Evolutionary conservation across 2,797 vertebrate genomes (phyloP), one percentile per base, ranked within the genome.

Genomic region (Otolemur crassicaudatus): DNA sequence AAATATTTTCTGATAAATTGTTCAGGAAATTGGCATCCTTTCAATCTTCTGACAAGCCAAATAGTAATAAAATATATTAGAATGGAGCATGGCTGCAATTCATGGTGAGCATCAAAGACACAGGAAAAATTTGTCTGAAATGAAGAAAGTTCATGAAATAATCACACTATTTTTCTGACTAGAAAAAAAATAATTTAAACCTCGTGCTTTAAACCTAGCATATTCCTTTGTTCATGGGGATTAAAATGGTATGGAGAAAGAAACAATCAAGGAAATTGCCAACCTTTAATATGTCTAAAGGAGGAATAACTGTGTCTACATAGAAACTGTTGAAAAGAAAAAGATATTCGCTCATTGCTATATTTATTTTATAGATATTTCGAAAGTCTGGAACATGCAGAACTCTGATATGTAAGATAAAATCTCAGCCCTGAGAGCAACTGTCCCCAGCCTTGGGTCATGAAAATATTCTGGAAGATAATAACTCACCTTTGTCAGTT

Each of bases 1-100:
- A 58, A 61, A 90, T 75, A 97, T 96, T 97, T 97, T 97, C 82
- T 89, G 79, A 97, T 96, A 93, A 97, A 98, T 96, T 96, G 91
- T 94, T 60, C 14, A 80, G 27, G 88, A 98, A 98, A 98, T 96
- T 97, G 96, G 34, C 19, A 49, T 94, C n/a, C n/a, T 73, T 97
- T 97, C 97, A 61, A 37, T 97, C 97, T 98, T 97, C 95, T 93
- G 27, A 95, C 84, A 43, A 91, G 17, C 92, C 86, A 85, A 97
- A 86, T 81, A 83, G 73, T 75, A 96, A 88, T 94, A 95, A 3
- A 22, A 98, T 98, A 98, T 96, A 97, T 97, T 97, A 96, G 83
- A 96, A 91, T 58, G 95, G 97, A 98, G 58, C 79, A 76, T 81
- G 65, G 56, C 61, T 80, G 25, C 77, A 98, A 98, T 98, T 98